Conservation (phyloP, 30 jellyfish, hydroid and myxozoan species). For the Calvadosia cruxmelitensis region DNA sequence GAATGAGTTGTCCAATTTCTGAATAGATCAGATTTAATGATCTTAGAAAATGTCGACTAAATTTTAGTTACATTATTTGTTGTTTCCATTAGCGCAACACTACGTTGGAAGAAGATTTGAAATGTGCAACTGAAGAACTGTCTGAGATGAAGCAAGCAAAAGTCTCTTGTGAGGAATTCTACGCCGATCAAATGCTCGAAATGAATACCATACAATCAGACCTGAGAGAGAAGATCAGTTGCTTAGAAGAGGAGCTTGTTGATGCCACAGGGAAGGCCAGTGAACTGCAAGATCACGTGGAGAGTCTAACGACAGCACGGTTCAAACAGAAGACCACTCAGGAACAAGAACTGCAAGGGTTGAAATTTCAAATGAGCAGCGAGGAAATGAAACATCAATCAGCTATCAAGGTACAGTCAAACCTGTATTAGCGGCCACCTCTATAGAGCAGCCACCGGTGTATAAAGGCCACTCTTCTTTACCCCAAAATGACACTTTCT, state of each 20-base stretch:
- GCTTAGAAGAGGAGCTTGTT: slow-evolving; percentile 4
- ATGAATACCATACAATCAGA: slow-evolving; percentile 4
- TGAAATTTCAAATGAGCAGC: slow-evolving; percentile 33
- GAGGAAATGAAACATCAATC: slow-evolving; percentile 34
- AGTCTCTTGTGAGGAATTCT: not conserved
- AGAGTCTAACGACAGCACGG: not conserved
- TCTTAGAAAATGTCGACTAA: too few species aligned
- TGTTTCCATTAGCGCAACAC: not conserved
- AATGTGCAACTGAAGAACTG: not conserved
- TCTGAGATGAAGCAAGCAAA: not conserved
- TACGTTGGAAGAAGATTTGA: not conserved
- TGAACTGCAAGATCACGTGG: not conserved
- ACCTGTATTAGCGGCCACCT: too few species aligned
- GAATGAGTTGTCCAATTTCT: too few species aligned
- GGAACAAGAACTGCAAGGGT: slow-evolving; percentile 29
- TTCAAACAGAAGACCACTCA: not conserved
- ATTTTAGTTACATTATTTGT: too few species aligned
- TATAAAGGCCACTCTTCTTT: too few species aligned
- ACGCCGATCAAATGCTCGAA: slow-evolving; percentile 1
- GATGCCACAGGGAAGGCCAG: slow-evolving; percentile 1
- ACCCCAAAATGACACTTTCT: too few species aligned
- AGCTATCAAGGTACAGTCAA: slow-evolving; percentile 12
- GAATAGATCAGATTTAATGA: too few species aligned
- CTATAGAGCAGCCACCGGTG: too few species aligned
- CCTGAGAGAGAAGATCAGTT: slow-evolving; percentile 9